These are phyloP conservation scores for Nycteola revayana DNA, from an alignment of 2,888 invertebrate genomes.

Conservation along the genomic window DNA sequence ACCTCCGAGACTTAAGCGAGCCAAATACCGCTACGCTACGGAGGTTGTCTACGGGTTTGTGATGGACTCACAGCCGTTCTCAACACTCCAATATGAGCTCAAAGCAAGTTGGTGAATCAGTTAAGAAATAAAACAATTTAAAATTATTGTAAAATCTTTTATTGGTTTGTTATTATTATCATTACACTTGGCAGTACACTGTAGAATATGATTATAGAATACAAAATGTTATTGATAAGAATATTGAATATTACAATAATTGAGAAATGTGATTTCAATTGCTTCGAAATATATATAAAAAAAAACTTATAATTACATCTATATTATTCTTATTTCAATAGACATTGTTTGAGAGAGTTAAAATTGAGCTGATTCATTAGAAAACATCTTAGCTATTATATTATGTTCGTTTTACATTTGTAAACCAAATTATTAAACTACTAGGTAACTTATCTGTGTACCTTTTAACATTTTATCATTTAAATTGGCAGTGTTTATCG, in stretches of 20 bases:
- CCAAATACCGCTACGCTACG: too few relatives aligned
- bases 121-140: slow-evolving; percentile 13
- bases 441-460: too few relatives aligned
- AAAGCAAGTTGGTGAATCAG: too few relatives aligned
- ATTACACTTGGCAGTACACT: slow-evolving; percentile 29
- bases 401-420: slow-evolving; percentile 14
- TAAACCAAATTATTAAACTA: not conserved
- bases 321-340: slow-evolving; percentile 15
- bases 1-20: too few relatives aligned
- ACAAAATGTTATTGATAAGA: slow-evolving; percentile 20
- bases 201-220: slow-evolving; percentile 28
- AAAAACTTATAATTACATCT: slow-evolving; percentile 24
- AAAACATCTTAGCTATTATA: not conserved
- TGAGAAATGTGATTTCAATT: slow-evolving; percentile 15
- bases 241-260: slow-evolving; percentile 20
- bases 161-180: slow-evolving; percentile 27
- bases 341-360: slow-evolving; percentile 1
- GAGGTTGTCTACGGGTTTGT: too few relatives aligned
- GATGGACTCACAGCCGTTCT: too few relatives aligned
- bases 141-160: slow-evolving; percentile 22
- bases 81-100: too few relatives aligned
- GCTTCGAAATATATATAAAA: slow-evolving; percentile 19
- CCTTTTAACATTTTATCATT: too few relatives aligned
- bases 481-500: too few relatives aligned
- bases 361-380: slow-evolving; percentile 4